Percentiles rank a stretch among this genome's conserved stretches.
Conservation (phyloP, 2,888 invertebrate species). For the Leptopilina myrica region DNA sequence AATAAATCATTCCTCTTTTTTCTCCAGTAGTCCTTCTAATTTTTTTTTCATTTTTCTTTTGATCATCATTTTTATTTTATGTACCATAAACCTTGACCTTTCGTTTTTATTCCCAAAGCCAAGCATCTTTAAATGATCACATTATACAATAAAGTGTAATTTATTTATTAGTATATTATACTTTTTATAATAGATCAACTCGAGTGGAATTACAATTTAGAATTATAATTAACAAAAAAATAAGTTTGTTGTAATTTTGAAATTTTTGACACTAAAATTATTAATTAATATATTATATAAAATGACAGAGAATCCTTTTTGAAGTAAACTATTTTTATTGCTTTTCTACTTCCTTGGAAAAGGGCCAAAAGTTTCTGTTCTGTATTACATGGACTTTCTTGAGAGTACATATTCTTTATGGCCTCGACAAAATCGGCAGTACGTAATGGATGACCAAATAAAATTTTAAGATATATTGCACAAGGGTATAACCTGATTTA, state of each 20-base stretch:
- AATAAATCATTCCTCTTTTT: slow-evolving; percentile 36
- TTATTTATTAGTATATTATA: no score
- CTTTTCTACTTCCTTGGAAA: background rate
- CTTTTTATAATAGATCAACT: no score
- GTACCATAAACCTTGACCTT: slow-evolving; percentile 15
- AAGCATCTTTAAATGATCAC: no score
- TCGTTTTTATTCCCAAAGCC: background rate
- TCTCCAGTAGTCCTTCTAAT: background rate
- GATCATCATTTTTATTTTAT: background rate
- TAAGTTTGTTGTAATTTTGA: no score
- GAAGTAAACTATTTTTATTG: background rate
- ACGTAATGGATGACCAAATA: slow-evolving; percentile 18
- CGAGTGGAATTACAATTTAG: no score
- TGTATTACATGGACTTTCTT: slow-evolving; percentile 22
- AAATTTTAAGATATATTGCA: slow-evolving; percentile 2
- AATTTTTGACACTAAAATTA: background rate
- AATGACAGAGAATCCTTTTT: background rate
- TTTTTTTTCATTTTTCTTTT: background rate
- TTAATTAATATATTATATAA: background rate
- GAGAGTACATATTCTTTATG: slow-evolving; percentile 25
- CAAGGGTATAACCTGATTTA: background rate
- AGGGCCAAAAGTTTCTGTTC: background rate
- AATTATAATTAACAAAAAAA: no score
- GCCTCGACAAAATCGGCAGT: slow-evolving; percentile 17
- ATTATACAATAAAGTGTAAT: no score